Conservation (phyloP, 2,888 invertebrate genomes). For the Mylabris sibirica region DNA sequence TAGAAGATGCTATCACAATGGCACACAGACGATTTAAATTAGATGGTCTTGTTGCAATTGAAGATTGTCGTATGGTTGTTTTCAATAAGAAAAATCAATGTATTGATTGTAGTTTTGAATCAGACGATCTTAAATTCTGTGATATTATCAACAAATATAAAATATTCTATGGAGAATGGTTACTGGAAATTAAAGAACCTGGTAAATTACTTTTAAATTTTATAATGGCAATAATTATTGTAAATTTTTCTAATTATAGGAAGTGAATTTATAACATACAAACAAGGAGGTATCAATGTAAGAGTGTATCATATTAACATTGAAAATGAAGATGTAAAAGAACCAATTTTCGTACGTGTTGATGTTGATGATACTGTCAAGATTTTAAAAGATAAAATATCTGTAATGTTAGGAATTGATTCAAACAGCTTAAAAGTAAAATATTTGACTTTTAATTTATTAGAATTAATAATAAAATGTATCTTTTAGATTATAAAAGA, state of each 20-base stretch:
- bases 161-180: conserved; percentile 65
- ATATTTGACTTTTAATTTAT: background rate
- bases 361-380: conserved; percentile 66
- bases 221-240: background rate
- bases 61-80: conserved; percentile 75
- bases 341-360: conserved; percentile 69
- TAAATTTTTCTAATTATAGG: conserved; percentile 41
- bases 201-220: conserved; percentile 42
- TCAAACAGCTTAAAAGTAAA: conserved; percentile 56
- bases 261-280: conserved; percentile 68
- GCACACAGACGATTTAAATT: conserved; percentile 64
- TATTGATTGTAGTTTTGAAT: conserved; percentile 74
- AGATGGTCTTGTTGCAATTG: conserved; percentile 66
- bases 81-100: conserved; percentile 71
- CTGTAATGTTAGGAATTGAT: conserved; percentile 61
- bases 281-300: conserved; percentile 67
- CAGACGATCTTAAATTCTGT: conserved; percentile 63
- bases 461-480: background rate
- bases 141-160: conserved; percentile 62
- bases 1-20: conserved; percentile 63
- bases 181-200: conserved; percentile 73
- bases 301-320: conserved; percentile 72
- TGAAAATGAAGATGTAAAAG: conserved; percentile 68
- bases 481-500: conserved; percentile 39
- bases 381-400: conserved; percentile 67